These are phyloP conservation scores for Amphiprion ocellaris DNA, from an alignment of 2,113 vertebrate species.

Conservation along the genomic window DNA sequence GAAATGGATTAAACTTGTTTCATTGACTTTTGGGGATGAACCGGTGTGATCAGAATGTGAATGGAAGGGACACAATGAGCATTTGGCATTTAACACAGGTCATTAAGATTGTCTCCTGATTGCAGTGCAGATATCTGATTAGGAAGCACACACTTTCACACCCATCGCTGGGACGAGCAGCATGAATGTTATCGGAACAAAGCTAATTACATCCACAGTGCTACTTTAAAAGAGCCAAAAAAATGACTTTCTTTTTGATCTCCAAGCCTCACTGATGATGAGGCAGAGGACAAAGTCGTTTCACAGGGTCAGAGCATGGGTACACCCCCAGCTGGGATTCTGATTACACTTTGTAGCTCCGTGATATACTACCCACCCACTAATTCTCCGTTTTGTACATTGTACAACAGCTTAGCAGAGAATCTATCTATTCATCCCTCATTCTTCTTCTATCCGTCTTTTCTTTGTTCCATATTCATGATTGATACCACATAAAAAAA, in stretches of 20 bases:
- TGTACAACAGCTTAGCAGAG: constrained; percentile 24
- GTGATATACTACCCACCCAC: constrained; percentile 56
- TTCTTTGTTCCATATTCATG: neutral
- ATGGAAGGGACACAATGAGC: constrained; percentile 17
- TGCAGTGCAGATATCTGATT: constrained; percentile 54
- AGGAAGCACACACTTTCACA: constrained; percentile 40
- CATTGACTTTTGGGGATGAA: constrained; percentile 18
- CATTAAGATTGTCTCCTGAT: constrained; percentile 66
- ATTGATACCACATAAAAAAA: constrained; percentile 3
- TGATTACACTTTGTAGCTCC: constrained; percentile 62
- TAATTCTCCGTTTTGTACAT: constrained; percentile 46
- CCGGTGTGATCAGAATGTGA: constrained; percentile 40
- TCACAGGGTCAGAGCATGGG: constrained; percentile 51
- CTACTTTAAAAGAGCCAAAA: constrained; percentile 37
- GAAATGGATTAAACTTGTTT: constrained; percentile 43
- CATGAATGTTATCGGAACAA: constrained; percentile 41
- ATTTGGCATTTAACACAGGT: constrained; percentile 61
- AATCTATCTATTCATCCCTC: neutral
- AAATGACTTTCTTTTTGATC: constrained; percentile 58
- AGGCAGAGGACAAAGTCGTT: constrained; percentile 62
- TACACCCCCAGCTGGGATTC: constrained; percentile 66
- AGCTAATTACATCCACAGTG: constrained; percentile 50
- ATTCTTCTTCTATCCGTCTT: neutral
- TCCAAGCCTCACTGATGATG: constrained; percentile 49
- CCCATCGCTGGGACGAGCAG: constrained; percentile 30